phyloP scores from a whole-genome alignment of 2,888 invertebrate species.

The Thymelicus lineola region DNA sequence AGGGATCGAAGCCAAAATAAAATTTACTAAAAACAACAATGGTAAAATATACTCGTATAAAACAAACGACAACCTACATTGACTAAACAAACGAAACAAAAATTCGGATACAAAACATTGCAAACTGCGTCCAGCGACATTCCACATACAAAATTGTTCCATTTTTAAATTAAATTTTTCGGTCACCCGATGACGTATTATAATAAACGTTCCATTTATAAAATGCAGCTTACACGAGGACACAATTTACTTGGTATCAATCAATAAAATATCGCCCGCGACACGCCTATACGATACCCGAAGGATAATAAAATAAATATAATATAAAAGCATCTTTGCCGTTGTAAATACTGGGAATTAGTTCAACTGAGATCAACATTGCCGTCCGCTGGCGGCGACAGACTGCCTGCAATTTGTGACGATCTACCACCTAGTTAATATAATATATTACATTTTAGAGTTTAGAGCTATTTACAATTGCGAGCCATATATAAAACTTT shows the following conservation, averaged over 20 bases:
- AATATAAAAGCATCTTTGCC: constrained; percentile 40
- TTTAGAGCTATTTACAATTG: constrained; percentile 27
- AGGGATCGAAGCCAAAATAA: constrained; percentile 72
- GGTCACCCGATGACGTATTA: background rate
- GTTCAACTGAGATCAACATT: constrained; percentile 63
- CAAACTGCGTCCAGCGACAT: constrained; percentile 7
- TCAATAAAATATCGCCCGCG: constrained; percentile 18
- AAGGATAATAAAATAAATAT: constrained; percentile 35
- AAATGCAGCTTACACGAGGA: constrained; percentile 2
- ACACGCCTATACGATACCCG: constrained; percentile 5
- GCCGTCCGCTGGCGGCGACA: constrained; percentile 41
- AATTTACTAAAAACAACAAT: constrained; percentile 78
- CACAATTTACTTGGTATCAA: constrained; percentile 10
- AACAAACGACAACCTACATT: constrained; percentile 71
- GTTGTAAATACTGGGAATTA: constrained; percentile 56
- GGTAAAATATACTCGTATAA: constrained; percentile 77
- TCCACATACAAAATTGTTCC: background rate
- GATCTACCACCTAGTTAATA: constrained; percentile 32
- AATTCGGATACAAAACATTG: constrained; percentile 54
- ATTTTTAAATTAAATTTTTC: background rate
- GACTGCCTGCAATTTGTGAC: constrained; percentile 57
- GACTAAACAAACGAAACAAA: constrained; percentile 54
- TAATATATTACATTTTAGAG: constrained; percentile 15
- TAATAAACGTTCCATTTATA: background rate
- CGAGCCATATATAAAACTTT: constrained; percentile 10